Evolutionary conservation across 1,140 invertebrate species (phyloP), one percentile per base, ranked within the genome.

Genomic region (Habropoda laboriosa): DNA sequence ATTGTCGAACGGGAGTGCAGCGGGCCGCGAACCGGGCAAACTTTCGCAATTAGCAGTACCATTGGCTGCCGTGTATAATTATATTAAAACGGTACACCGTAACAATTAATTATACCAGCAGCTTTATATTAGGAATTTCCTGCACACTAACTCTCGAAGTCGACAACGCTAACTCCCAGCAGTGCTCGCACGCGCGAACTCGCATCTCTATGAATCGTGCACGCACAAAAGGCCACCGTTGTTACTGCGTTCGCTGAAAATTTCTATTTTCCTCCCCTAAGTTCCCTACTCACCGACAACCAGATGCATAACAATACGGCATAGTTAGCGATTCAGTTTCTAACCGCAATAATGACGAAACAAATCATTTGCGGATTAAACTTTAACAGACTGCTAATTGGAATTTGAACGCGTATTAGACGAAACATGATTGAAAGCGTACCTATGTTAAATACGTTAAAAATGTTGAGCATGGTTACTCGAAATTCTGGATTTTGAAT

Each of bases 41-140:
- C 79, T 86, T 86, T 85, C 49, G 84, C 84, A 86, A 85, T 85
- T 86, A 85, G 82, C 82, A 81, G 58, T 86, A 74, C 81, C 60
- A 86, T 86, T 73, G 64, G 70, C 57, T 55, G 71, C 51, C 57
- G 32, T 73, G 74, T 53, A 79, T 70, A 86, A 86, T 82, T 86
- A 85, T 86, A 85, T 85, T 85, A 86, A 86, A 86, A 82, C 84
- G 51, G 64, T 85, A 70, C 53, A 70, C 70, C 79, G 57, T 30
- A 63, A 58, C 79, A 79, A 85, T 86, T 86, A 86, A 86, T 86
- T 86, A 82, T 86, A 79, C 68, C 71, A 75, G 45, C 66, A 49
- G 84, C 58, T 75, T 86, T 81, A 71, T 81, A 82, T 85, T 75
- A 75, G 79, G 53, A 85, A 79, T 81, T 79, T 75, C 58, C 63